Conservation (phyloP, 1,140 invertebrate genomes). For the Halyomorpha halys region DNA sequence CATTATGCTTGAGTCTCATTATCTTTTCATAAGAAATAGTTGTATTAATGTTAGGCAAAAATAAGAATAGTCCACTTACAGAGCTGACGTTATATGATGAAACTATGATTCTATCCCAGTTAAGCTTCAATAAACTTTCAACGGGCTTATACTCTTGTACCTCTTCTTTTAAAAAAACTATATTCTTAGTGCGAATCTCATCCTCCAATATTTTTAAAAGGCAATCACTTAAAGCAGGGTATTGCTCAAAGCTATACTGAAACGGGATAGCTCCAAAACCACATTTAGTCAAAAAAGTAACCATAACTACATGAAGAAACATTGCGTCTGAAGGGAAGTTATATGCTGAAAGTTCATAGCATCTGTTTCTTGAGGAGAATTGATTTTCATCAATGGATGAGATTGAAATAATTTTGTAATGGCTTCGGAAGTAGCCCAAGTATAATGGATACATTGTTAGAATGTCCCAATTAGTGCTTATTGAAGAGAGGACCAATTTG, state of each 20-base stretch:
- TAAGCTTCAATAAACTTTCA: not conserved
- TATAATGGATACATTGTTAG: too few relatives aligned
- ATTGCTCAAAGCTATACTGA: not conserved
- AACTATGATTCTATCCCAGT: not conserved
- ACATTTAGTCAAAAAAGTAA: too few relatives aligned
- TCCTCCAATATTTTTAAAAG: not conserved
- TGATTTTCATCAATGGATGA: too few relatives aligned
- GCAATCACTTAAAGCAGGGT: not conserved
- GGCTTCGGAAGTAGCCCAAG: too few relatives aligned
- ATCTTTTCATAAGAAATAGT: conserved; percentile 25
- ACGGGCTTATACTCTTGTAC: not conserved
- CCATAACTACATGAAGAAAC: too few relatives aligned
- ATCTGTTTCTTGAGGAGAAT: too few relatives aligned
- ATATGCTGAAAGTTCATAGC: too few relatives aligned
- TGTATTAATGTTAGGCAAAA: conserved; percentile 23
- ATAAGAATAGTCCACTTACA: conserved; percentile 3
- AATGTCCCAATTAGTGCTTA: too few relatives aligned
- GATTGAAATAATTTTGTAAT: too few relatives aligned
- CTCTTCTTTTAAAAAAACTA: not conserved
- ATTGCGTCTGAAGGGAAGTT: too few relatives aligned
- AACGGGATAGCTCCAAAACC: too few relatives aligned
- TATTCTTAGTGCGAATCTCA: not conserved
- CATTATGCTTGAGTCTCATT: conserved; percentile 16
- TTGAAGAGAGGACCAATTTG: too few relatives aligned
- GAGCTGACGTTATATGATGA: not conserved